Evolutionary conservation across 1,140 invertebrate species (phyloP), one percentile per base, ranked within the genome.

Genomic region (Ceratina calcarata): DNA sequence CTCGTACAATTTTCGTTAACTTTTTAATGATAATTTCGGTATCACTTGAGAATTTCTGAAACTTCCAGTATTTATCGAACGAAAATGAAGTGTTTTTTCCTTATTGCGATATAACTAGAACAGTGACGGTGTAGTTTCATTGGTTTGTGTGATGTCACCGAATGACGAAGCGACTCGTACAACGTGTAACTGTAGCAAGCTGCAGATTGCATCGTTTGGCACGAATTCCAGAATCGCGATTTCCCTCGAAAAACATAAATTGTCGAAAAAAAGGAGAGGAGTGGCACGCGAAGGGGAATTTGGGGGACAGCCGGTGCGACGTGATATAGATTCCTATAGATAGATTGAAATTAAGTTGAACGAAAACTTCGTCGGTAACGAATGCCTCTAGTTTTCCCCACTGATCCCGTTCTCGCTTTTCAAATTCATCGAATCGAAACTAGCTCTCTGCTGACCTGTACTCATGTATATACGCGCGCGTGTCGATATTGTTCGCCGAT

Each of bases 121-220:
- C 45, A 68, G 51, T n/a, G 58, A 73, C 27, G 58, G 37, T 37
- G 27, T 37, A 37, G 66, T 65, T 57, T 73, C 61, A 20, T n/a
- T 24, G 22, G 22, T 22, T 53, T 24, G 45, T 53, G 74, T 74
- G 51, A 74, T 61, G 81, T 83, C 57, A 83, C 68, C 55, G 81
- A 85, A 85, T 83, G 81, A 83, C 83, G 57, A 80, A 51, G 61
- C 77, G 62, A 61, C 68, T 80, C 51, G 55, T 37, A 67, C 70
- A 53, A 74, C 24, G 10, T 62, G 15, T 16, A 8, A 71, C 37
- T 45, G 37, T 70, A 75, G 58, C 65, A 70, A 58, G 57, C 66
- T 24, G 61, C 32, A 53, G 66, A 70, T 27, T 57, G 71, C 18
- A 24, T 51, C 76, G 71, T 83, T 81, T 85, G 83, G 67, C 82